These are phyloP conservation scores for Drosophila miranda DNA, from an alignment of 1,140 invertebrate species.

Conservation along the genomic window DNA sequence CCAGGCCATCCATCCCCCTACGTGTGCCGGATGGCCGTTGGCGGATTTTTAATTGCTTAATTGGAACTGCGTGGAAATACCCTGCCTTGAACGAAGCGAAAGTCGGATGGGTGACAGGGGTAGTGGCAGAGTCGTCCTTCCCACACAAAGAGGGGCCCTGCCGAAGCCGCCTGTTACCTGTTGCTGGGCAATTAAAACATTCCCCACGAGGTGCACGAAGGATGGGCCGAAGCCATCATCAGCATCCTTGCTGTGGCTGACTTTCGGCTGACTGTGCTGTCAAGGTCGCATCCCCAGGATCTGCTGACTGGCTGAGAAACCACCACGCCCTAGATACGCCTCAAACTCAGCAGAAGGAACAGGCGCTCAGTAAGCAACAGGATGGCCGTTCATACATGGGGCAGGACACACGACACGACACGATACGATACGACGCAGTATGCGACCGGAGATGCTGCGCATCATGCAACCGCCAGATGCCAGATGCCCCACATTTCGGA, in stretches of 20 bases:
- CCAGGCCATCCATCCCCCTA: constrained; percentile 8
- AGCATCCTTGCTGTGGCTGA: constrained; percentile 7
- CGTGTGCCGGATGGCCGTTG: constrained; percentile 1
- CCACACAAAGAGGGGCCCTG: background rate
- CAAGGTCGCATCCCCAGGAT: constrained; percentile 25
- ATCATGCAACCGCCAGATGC: constrained; percentile 1
- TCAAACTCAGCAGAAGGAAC: constrained; percentile 68
- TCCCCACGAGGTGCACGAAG: background rate
- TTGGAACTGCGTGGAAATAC: constrained; percentile 70
- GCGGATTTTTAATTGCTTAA: constrained; percentile 81
- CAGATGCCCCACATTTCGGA: no score
- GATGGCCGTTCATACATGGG: background rate
- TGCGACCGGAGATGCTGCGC: constrained; percentile 41
- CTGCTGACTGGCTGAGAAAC: constrained; percentile 29
- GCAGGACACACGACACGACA: constrained; percentile 2
- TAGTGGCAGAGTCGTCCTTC: constrained; percentile 1
- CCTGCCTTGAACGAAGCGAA: constrained; percentile 6
- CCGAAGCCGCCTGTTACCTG: constrained; percentile 22
- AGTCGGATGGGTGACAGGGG: no score
- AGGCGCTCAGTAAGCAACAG: constrained; percentile 57
- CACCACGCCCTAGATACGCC: constrained; percentile 80
- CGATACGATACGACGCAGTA: constrained; percentile 15
- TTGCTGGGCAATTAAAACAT: constrained; percentile 55
- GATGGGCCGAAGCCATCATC: background rate
- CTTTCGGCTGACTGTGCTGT: constrained; percentile 2